Evolutionary conservation across 2,797 vertebrate genomes (phyloP).

Genomic region (Crossoptilon crossoptilon): DNA sequence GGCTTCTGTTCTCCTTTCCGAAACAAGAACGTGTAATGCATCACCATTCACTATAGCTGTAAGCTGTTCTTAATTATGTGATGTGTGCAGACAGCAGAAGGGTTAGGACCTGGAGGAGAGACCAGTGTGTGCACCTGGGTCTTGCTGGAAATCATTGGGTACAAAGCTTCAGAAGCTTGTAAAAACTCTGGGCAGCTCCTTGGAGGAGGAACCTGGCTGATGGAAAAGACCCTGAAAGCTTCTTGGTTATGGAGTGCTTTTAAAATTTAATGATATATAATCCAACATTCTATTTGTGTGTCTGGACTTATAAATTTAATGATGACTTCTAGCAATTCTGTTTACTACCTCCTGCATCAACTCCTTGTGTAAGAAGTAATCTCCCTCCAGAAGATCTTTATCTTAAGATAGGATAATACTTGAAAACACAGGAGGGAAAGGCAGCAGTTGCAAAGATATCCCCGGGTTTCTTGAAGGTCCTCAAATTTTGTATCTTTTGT

Average conservation of each 20-base stretch:
- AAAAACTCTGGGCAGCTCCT: neutral
- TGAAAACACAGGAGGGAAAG: neutral
- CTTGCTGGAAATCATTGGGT: neutral
- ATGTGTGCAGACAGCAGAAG: neutral
- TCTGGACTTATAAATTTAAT: neutral
- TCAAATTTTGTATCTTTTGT: neutral
- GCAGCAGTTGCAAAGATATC: neutral
- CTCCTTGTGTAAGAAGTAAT: neutral
- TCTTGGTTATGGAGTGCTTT: neutral
- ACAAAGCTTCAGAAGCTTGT: conserved; percentile 1
- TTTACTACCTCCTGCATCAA: neutral
- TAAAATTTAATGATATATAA: conserved; percentile 16
- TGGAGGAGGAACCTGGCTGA: neutral
- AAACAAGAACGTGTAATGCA: neutral
- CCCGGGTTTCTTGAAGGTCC: neutral
- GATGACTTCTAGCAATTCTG: conserved; percentile 4
- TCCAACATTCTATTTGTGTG: conserved; percentile 11
- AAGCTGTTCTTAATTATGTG: neutral
- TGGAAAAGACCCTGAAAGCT: neutral
- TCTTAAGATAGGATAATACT: neutral
- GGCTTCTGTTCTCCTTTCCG: neutral
- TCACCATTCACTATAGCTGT: neutral
- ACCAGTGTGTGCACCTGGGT: neutral
- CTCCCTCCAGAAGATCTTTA: neutral
- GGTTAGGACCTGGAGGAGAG: neutral